phyloP scores from a whole-genome alignment of 2,113 vertebrate species.

The Silurus meridionalis region DNA sequence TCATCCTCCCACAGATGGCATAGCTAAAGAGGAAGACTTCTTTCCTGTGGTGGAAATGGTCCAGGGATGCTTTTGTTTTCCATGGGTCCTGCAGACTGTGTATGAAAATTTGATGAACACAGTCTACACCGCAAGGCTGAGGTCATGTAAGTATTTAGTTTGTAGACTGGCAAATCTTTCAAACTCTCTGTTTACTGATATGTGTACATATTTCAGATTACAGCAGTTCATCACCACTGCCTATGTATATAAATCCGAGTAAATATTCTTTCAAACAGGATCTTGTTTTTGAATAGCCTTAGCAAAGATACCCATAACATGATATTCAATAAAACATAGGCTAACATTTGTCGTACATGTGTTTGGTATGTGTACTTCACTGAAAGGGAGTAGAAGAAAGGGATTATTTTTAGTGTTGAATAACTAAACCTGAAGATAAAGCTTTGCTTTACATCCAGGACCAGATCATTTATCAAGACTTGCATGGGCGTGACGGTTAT shows the following conservation, averaged over 20 bases:
- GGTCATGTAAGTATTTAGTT: background rate
- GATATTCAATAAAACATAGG: background rate
- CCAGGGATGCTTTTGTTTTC: slow-evolving; percentile 40
- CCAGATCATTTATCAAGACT: slow-evolving; percentile 17
- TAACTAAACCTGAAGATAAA: background rate
- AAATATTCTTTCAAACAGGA: background rate
- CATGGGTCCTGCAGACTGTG: slow-evolving; percentile 16
- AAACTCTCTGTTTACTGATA: background rate
- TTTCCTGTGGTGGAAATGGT: slow-evolving; percentile 38
- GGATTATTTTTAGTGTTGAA: background rate
- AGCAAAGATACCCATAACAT: background rate
- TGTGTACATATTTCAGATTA: slow-evolving; percentile 22
- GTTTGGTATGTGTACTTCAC: background rate
- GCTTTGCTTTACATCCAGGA: slow-evolving; percentile 11
- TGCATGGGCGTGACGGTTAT: slow-evolving; percentile 19
- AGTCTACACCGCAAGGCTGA: background rate
- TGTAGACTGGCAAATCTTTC: background rate
- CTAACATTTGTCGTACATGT: background rate
- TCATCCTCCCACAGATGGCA: slow-evolving; percentile 39
- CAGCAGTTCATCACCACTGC: background rate
- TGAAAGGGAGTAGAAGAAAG: background rate
- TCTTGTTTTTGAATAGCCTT: background rate
- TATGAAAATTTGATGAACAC: slow-evolving; percentile 40
- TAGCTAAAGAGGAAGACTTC: slow-evolving; percentile 34
- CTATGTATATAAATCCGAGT: background rate